Base-by-base conservation (phyloP, 2,113 vertebrate species). In the Gallinago undulata region DNA sequence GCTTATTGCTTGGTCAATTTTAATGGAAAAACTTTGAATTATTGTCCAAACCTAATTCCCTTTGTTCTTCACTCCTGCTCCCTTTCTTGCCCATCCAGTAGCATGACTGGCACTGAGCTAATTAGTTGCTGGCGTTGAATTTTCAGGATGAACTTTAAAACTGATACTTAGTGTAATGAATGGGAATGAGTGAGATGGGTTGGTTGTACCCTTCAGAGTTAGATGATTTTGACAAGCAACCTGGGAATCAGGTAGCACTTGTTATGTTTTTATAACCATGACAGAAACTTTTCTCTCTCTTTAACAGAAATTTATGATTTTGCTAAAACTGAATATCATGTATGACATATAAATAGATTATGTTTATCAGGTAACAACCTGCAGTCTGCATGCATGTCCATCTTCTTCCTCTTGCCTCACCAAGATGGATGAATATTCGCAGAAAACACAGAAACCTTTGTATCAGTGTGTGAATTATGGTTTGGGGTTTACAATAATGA, bases 121-220 rank as follows among this genome's bases (percentile, higher is more conserved):
- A 33, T 62, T 88, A 53, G 69, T 59, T 81, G 18, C 22, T 76
- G 51, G 22, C 35, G 53, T 22, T 1, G 2, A 24, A 57, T 78
- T 89, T 28, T 73, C n/a, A 57, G 33, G 22, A 63, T 67, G 64
- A 67, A 39, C 39, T 92, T 89, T 89, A 56, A 86, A 89, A 73
- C 39, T 3, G 4, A 50, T 53, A 37, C 41, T 39, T 74, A 33
- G 15, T 56, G 24, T 33, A 45, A 81, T 51, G 47, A 57, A 72
- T 25, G 28, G 50, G 28, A 73, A 70, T 0, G 1, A 72, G 9
- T 39, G 57, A 81, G 53, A 72, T 50, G 47, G 47, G 15, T 67
- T 1, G 1, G 47, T 72, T 53, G 72, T 60, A 45, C 11, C 13
- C 7, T 35, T 84, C 69, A n/a, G 60, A 91, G 23, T 4, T 62